phyloP scores from a whole-genome alignment of 1,140 invertebrate species.

The Venturia canescens region DNA sequence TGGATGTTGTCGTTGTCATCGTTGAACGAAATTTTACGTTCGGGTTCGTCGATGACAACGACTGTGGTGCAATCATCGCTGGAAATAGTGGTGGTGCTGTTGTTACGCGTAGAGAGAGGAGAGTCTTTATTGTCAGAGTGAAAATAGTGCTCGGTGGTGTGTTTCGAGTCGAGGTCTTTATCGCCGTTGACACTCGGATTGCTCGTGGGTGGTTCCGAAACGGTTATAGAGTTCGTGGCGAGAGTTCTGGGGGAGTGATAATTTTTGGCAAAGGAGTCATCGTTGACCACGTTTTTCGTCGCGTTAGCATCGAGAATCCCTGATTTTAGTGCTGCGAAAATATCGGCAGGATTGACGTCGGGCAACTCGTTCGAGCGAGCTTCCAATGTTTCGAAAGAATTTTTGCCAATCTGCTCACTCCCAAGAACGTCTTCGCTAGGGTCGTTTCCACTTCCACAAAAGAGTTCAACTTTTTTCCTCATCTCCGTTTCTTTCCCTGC shows the following conservation, averaged over 20 bases:
- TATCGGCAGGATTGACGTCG: too few species aligned
- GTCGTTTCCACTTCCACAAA: neutral
- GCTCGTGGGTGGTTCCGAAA: too few species aligned
- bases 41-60: slow-evolving; percentile 69
- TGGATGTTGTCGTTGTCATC: slow-evolving; percentile 70
- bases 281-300: too few species aligned
- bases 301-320: too few species aligned
- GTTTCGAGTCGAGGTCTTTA: too few species aligned
- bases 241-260: neutral
- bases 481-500: neutral
- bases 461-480: too few species aligned
- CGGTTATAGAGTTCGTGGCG: too few species aligned
- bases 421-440: neutral
- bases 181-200: neutral
- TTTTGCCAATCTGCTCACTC: too few species aligned
- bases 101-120: slow-evolving; percentile 13
- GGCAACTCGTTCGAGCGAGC: too few species aligned
- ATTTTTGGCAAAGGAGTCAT: neutral
- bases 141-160: too few species aligned
- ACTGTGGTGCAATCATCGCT: slow-evolving; percentile 66
- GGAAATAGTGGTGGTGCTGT: slow-evolving; percentile 33
- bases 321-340: too few species aligned
- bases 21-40: slow-evolving; percentile 57
- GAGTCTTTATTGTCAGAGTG: slow-evolving; percentile 52
- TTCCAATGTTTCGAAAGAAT: too few species aligned